Percentiles rank a stretch among this genome's conserved stretches.
These are phyloP conservation scores for Eulemur coronatus DNA, from an alignment of 2,797 vertebrate species.

Conservation along the genomic window DNA sequence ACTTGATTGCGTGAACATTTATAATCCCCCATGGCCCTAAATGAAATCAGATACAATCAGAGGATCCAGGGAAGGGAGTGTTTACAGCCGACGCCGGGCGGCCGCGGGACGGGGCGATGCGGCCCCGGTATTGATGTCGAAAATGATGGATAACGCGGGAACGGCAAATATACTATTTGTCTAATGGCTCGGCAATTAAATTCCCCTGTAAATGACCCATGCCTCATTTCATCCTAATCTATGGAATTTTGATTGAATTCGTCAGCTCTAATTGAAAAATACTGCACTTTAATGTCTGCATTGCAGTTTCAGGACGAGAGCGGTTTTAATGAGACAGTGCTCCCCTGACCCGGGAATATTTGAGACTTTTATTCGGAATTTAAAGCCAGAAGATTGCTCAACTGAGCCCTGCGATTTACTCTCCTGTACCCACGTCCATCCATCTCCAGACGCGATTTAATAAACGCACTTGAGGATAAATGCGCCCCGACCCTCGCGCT, in stretches of 20 bases:
- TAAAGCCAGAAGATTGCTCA: slow-evolving; percentile 72
- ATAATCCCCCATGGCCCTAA: slow-evolving; percentile 86
- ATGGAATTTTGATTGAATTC: slow-evolving; percentile 99
- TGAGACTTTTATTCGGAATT: slow-evolving; percentile 82
- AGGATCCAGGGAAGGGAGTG: slow-evolving; percentile 84
- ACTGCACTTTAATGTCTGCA: slow-evolving; percentile 98
- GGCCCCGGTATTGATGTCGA: slow-evolving; percentile 93
- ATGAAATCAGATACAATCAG: slow-evolving; percentile 89
- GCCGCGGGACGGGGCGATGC: slow-evolving; percentile 82
- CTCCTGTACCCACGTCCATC: slow-evolving; percentile 26
- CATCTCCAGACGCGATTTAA: slow-evolving; percentile 65
- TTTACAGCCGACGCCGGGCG: slow-evolving; percentile 83
- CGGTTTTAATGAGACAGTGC: slow-evolving; percentile 92
- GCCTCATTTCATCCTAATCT: slow-evolving; percentile 99
- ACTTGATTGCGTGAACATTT: slow-evolving; percentile 86
- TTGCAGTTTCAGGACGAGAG: slow-evolving; percentile 90
- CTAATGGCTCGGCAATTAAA: slow-evolving; percentile 99
- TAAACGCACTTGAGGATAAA: slow-evolving; percentile 30
- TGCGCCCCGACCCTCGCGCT: background rate
- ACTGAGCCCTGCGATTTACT: slow-evolving; percentile 49
- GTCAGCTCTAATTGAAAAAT: slow-evolving; percentile 99
- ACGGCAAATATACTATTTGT: slow-evolving; percentile 98
- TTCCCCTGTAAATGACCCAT: slow-evolving; percentile 98
- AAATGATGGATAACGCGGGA: slow-evolving; percentile 97
- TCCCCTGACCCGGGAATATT: slow-evolving; percentile 91